Conservation (phyloP, 2,797 vertebrate species). For the Sebastes kiyomatsui region DNA sequence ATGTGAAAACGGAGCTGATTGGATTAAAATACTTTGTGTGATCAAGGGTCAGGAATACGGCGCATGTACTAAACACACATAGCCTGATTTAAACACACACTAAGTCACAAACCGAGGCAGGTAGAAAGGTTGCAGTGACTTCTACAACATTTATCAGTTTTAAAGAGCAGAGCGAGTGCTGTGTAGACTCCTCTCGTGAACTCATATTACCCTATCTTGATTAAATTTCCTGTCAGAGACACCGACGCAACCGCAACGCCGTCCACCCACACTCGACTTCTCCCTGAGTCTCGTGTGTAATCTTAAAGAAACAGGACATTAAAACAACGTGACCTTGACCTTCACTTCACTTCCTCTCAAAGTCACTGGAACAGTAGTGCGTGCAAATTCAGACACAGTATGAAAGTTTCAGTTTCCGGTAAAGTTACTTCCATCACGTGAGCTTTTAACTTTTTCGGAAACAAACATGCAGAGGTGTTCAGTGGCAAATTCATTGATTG, state of each 20-base stretch:
- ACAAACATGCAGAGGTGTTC: not conserved
- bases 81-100: slow-evolving; percentile 24
- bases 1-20: slow-evolving; percentile 88
- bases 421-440: not conserved
- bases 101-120: not conserved
- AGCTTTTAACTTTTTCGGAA: not conserved
- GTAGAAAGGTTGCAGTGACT: not conserved
- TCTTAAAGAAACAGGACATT: slow-evolving; percentile 61
- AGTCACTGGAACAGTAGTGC: not conserved
- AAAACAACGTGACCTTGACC: slow-evolving; percentile 38
- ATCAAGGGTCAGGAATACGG: slow-evolving; percentile 80
- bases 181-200: not conserved
- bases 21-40: slow-evolving; percentile 89
- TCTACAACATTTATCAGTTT: slow-evolving; percentile 11
- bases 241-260: slow-evolving; percentile 28
- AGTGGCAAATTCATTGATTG: slow-evolving; percentile 1
- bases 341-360: slow-evolving; percentile 12
- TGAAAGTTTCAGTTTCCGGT: slow-evolving; percentile 16
- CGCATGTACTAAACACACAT: slow-evolving; percentile 70
- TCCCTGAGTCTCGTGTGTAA: slow-evolving; percentile 26
- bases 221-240: slow-evolving; percentile 65
- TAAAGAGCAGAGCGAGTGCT: not conserved
- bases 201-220: slow-evolving; percentile 48
- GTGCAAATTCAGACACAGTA: not conserved
- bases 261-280: slow-evolving; percentile 34